A percentile compares a stretch with the other conserved stretches of the same genome.
Evolutionary conservation across 2,113 vertebrate species (phyloP).

Genomic region (Dasyurus viverrinus): DNA sequence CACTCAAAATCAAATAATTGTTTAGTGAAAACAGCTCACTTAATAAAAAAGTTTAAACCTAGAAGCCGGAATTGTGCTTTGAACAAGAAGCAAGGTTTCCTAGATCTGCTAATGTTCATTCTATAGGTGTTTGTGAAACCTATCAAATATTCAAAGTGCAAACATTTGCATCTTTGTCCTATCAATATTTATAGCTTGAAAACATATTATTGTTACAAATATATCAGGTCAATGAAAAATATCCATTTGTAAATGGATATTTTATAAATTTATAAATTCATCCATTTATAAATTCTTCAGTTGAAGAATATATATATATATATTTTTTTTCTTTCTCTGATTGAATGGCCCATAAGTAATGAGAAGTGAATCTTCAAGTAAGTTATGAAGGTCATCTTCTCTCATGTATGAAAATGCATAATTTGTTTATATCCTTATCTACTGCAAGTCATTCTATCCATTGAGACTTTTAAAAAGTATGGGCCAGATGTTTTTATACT

Average conservation of each 20-base stretch:
- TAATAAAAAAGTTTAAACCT: conserved; percentile 48
- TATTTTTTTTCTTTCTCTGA: conserved; percentile 75
- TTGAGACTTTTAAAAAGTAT: conserved; percentile 39
- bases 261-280: too few relatives aligned
- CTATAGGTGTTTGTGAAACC: conserved; percentile 64
- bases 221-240: conserved; percentile 77
- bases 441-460: conserved; percentile 47
- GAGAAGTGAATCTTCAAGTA: conserved; percentile 69
- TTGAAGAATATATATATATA: conserved; percentile 65
- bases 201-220: conserved; percentile 76
- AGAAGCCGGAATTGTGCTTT: conserved; percentile 48
- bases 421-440: conserved; percentile 60
- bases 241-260: conserved; percentile 72
- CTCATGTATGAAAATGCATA: conserved; percentile 63
- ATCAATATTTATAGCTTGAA: conserved; percentile 81
- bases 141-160: conserved; percentile 78
- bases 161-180: conserved; percentile 72
- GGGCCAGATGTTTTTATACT: conserved; percentile 37
- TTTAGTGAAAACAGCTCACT: conserved; percentile 50
- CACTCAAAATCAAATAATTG: conserved; percentile 70
- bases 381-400: conserved; percentile 75
- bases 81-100: conserved; percentile 32
- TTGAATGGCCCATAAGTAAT: conserved; percentile 67
- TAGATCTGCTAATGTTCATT: conserved; percentile 67
- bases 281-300: conserved; percentile 61